A percentile compares a stretch with the other conserved stretches of the same genome.
These are phyloP conservation scores for Phycodurus eques DNA, from an alignment of 2,113 vertebrate genomes.

Conservation along the genomic window DNA sequence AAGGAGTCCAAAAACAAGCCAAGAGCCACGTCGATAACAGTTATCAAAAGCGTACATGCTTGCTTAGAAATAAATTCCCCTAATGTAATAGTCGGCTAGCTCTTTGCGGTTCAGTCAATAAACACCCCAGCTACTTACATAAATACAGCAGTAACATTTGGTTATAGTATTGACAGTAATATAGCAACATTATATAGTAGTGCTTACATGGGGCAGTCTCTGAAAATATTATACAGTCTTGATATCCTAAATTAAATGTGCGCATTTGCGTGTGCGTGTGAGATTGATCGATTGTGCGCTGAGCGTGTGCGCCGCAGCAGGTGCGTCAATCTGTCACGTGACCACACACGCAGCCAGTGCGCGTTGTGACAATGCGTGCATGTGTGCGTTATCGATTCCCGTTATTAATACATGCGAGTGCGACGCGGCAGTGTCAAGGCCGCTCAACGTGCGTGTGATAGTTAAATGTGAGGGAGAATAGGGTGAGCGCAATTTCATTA, in stretches of 20 bases:
- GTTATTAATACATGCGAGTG: background rate
- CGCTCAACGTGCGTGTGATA: background rate
- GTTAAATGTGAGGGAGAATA: background rate
- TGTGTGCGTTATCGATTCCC: background rate
- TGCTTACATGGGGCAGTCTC: background rate
- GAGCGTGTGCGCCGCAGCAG: background rate
- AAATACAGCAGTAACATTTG: background rate
- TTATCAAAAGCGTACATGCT: background rate
- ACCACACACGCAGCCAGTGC: background rate
- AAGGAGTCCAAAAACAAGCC: background rate
- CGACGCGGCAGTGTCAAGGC: background rate
- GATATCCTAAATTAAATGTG: constrained; percentile 9
- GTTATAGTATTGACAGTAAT: background rate
- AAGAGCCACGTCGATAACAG: background rate
- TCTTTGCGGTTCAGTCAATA: background rate
- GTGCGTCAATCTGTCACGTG: background rate
- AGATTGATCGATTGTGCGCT: background rate
- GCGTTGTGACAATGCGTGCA: background rate
- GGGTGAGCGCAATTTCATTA: background rate
- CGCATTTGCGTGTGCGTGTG: constrained; percentile 1
- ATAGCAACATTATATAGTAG: background rate
- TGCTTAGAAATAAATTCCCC: background rate
- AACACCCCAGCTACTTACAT: background rate
- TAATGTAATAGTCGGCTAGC: background rate
- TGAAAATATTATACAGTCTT: background rate